Evolutionary conservation across 2,888 invertebrate genomes (phyloP), one percentile per base, ranked within the genome.

Genomic region (Spicauda simplicius): DNA sequence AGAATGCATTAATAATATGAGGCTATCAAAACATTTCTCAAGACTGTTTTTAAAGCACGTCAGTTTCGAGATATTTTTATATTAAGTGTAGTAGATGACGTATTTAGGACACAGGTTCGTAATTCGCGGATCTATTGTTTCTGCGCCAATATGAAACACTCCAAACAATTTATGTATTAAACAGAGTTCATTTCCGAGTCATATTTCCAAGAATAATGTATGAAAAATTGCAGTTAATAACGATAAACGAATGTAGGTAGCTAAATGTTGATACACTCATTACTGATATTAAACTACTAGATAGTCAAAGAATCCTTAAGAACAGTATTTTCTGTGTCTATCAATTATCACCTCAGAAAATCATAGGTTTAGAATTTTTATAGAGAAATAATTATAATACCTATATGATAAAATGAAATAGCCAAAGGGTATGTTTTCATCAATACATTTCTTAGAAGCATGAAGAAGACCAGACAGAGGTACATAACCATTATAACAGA

Each of bases 11-110:
- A 16, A 48, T 48, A 7, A 7, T 6, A 12, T 48, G 48, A 48
- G 7, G 3, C 3, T 48, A 48, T 48, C 48, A 48, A 48, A 48
- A 48, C 25, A 33, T 14, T n/a, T 48, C 8, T 2, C 14, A 48
- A 48, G 48, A 48, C 16, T 48, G 25, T 25, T 48, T 48, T 48
- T 48, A 48, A n/a, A 16, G 16, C 48, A 48, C 48, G 48, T 48
- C 16, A 7, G 48, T 48, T 48, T 48, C 48, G 7, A 48, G 48
- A 48, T 48, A 48, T 48, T 48, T 48, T 48, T 48, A 48, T 48
- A 48, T 48, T n/a, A 16, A 48, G 48, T 48, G 48, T 48, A 48
- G 4, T 7, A 48, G 48, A 48, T 48, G 48, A 48, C 14, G 48
- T 48, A 48, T 48, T 16, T 48, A 16, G 48, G 14, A 48, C 48